Base-by-base conservation (phyloP, 2,888 invertebrate genomes). In the Notodonta ziczac region DNA sequence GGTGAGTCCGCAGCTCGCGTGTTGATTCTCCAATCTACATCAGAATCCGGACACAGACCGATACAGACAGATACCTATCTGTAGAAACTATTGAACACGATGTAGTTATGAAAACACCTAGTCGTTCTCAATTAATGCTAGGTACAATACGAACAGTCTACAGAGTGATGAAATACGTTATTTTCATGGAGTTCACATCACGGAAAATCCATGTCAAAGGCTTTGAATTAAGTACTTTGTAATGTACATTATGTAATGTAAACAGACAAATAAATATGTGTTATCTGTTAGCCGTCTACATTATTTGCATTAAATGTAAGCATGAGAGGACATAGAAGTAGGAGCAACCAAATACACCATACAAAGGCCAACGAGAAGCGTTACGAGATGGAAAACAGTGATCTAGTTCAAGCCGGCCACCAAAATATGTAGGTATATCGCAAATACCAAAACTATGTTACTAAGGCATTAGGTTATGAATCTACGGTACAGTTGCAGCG, bases 1-100 rank as follows among this genome's bases (percentile, higher is more conserved):
- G 86, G 84, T 80, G 66, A 80, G 87, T 87, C 78, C 80, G 82
- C 80, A 82, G 76, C 78, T 83, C 77, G 86, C 84, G 85, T 88
- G 85, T 83, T 81, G 84, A 84, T 83, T 83, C 81, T 79, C 77
- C 77, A 80, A 80, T 81, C 77, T 71, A 76, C 79, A 77, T 79
- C 73, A 73, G 77, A 75, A 73, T 74, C 68, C 72, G 68, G 65
- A 74, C 63, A 59, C 60, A 66, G 70, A 69, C 69, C 75, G 73
- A 69, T 71, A 74, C 63, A 24, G 24, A 24, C 24, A 24, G 24
- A 24, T 24, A 24, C 24, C 24, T 32, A 16, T 24, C 13, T 62
- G 65, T 58, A 69, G 61, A 57, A 66, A 62, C 62, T 65, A 58
- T 53, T 35, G 35, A 35, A 32, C 35, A 10, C 13, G 53, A 35